Evolutionary conservation across 2,888 invertebrate species (phyloP), one percentile per base, ranked within the genome.

Genomic region (Pyrochroa serraticornis): DNA sequence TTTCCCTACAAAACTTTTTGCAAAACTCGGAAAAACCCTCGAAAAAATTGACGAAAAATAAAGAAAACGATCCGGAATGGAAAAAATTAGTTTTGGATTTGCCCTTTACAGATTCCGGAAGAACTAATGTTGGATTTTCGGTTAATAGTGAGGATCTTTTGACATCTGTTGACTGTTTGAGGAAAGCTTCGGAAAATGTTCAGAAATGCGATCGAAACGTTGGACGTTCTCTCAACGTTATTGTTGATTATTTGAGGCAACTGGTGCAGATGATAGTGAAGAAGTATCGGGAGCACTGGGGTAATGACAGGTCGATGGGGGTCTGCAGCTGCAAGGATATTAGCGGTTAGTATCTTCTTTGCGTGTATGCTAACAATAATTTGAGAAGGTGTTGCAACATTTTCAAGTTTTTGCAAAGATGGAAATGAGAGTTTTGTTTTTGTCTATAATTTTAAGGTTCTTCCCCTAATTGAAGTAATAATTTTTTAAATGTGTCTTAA

Each of bases 201-300:
- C 35, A 54, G 31, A 57, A 53, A 38, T 47, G 32, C 36, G 44
- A 44, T 14, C 30, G 14, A 7, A 58, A 36, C 13, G 42, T 48
- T 12, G 47, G 36, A 22, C 10, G 36, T 9, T 12, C 47, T 37
- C n/a, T 67, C 2, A 41, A 60, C 31, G 38, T 60, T 6, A 37
- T 63, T 5, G 37, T 63, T 6, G 64, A 64, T 10, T 72, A 72
- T 62, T 62, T 74, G 34, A 63, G 62, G 14, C 58, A 64, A 38
- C 59, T 77, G 30, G 68, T 77, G 41, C 68, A 73, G 41, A 72
- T 73, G 55, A 75, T 77, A 34, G 68, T 76, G 8, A 58, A 65
- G 35, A 72, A 70, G 59, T 78, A 75, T 54, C 73, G 73, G 44
- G 71, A 66, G 14, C 66, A 71, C 44, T 79, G 79, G 78, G 68